Evolutionary conservation across 2,113 vertebrate species (phyloP), one percentile per base, ranked within the genome.

Genomic region (Sakesphorus luctuosus): DNA sequence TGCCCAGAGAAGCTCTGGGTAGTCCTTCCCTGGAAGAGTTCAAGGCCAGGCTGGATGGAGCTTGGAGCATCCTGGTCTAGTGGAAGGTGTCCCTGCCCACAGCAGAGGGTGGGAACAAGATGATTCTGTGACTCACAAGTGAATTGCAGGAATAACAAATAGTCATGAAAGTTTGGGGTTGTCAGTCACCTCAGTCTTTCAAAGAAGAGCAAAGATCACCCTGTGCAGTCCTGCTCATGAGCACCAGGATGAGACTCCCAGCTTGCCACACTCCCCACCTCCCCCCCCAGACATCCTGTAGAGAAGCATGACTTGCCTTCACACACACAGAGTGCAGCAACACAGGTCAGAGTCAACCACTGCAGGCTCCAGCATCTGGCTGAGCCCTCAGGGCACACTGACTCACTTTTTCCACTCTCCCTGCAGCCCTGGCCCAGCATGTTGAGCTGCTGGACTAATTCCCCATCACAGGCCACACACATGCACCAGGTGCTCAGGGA

Each of bases 1-100:
- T 62, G 0, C 9, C 13, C 79, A 76, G 0, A 36, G 40, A 10
- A 55, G 6, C 63, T 76, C 55, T 23, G 18, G 21, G n/a, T 76
- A 40, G 21, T 9, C 31, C 71, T 69, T 35, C 55, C 47, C 55
- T 90, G 55, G 3, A 5, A 89, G 29, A 7, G 20, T 10, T 2
- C 79, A 3, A 56, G 49, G 24, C 11, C 53, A 62, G 38, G 29
- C 0, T 49, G 55, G 63, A 69, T 0, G 0, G 17, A 2, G 25
- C 25, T 63, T 56, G 35, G 35, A 63, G 3, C 40, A 77, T 1
- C 49, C 9, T 49, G 26, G 40, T 0, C 3, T 7, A 49, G 31
- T 11, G 10, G 35, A 43, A 69, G 20, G 17, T 15, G 24, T 10
- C 33, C 19, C 28, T 68, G 7, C 9, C 28, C 29, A 21, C 1